phyloP scores from a whole-genome alignment of 1,140 invertebrate genomes.

The Bombus pascuorum region DNA sequence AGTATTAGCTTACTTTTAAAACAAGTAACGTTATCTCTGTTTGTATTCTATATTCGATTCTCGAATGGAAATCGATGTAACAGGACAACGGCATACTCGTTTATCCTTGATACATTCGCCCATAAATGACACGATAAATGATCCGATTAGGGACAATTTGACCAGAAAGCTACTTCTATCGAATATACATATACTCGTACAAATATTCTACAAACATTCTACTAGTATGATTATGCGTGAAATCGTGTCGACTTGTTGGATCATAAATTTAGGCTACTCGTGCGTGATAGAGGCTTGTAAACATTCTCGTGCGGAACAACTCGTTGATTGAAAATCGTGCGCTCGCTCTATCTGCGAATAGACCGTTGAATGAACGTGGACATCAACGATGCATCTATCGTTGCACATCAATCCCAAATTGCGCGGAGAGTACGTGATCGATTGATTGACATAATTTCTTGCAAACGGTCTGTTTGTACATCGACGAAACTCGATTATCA shows the following conservation, averaged over 20 bases:
- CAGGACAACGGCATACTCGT: too few species aligned
- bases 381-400: conserved; percentile 5
- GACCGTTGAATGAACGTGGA: neutral
- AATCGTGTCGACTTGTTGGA: conserved; percentile 8
- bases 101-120: too few species aligned
- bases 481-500: neutral
- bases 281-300: conserved; percentile 11
- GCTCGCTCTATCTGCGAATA: neutral
- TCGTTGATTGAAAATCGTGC: conserved; percentile 21
- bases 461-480: neutral
- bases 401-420: conserved; percentile 1
- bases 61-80: neutral
- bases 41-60: neutral
- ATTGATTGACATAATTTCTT: conserved; percentile 12
- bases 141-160: neutral
- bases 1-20: too few species aligned
- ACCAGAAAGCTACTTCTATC: too few species aligned
- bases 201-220: conserved; percentile 6
- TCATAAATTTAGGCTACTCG: conserved; percentile 27
- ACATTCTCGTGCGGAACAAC: conserved; percentile 8
- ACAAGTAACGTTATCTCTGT: neutral
- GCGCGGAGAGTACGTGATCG: neutral
- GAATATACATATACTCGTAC: neutral
- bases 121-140: neutral
- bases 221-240: neutral